Evolutionary conservation across 2,797 vertebrate species (phyloP).

Genomic region (Lepus oiostolus): DNA sequence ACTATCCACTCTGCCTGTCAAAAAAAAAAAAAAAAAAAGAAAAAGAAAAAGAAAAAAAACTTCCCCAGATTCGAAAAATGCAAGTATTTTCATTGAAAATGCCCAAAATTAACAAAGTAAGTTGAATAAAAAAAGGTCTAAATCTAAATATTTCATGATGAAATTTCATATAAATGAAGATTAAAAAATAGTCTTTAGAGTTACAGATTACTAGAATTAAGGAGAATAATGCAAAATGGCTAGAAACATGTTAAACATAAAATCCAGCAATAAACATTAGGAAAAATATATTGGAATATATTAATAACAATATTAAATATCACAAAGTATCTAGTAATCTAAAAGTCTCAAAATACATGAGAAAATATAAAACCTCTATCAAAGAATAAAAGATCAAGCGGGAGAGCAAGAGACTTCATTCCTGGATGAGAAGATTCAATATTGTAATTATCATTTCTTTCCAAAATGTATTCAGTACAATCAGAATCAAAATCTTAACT

Average conservation of each 20-base stretch:
- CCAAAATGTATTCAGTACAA: neutral
- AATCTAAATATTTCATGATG: neutral
- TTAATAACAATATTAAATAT: no score
- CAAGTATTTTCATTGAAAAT: neutral
- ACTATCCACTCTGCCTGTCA: no score
- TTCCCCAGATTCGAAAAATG: neutral
- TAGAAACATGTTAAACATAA: neutral
- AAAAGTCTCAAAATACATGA: neutral
- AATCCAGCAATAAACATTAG: no score
- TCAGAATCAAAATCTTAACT: neutral
- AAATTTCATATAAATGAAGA: constrained; percentile 3
- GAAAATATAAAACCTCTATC: neutral
- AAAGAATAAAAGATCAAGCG: neutral
- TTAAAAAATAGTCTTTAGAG: neutral
- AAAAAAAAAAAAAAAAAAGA: no score
- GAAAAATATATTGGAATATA: no score
- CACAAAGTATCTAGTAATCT: neutral
- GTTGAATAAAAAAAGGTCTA: neutral
- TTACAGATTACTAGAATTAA: constrained; percentile 7
- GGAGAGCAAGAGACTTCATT: neutral
- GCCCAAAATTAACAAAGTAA: neutral
- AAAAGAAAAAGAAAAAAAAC: neutral
- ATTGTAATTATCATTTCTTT: neutral
- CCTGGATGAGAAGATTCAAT: neutral
- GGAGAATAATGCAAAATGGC: neutral